These are phyloP conservation scores for Iphiclides podalirius DNA, from an alignment of 2,888 invertebrate genomes.

Conservation along the genomic window DNA sequence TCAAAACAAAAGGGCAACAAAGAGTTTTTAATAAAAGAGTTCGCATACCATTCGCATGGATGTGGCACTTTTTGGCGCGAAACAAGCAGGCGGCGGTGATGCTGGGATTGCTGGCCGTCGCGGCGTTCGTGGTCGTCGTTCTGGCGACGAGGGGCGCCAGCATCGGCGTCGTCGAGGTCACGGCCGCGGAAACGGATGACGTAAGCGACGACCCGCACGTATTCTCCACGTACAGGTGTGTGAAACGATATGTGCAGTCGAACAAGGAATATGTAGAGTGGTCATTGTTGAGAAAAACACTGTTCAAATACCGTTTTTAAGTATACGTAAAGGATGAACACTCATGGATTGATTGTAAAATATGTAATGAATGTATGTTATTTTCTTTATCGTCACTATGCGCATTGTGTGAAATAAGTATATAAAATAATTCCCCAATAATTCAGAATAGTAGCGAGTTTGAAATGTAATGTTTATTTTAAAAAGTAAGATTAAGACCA, in stretches of 20 bases:
- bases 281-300: no score
- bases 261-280: background rate
- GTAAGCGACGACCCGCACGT: slow-evolving; percentile 55
- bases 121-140: slow-evolving; percentile 56
- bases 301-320: no score
- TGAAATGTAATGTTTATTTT: no score
- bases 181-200: slow-evolving; percentile 55
- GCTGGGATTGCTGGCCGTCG: slow-evolving; percentile 57
- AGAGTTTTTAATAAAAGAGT: background rate
- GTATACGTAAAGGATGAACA: no score
- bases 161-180: slow-evolving; percentile 35
- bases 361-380: no score
- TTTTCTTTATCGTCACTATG: no score
- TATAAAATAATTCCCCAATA: no score
- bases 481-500: no score
- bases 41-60: slow-evolving; percentile 39
- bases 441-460: no score
- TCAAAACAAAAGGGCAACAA: background rate
- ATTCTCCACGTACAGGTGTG: slow-evolving; percentile 63
- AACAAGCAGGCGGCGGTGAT: slow-evolving; percentile 70
- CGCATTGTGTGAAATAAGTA: no score
- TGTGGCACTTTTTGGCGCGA: slow-evolving; percentile 68
- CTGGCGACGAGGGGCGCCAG: slow-evolving; percentile 53
- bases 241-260: slow-evolving; percentile 13
- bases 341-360: no score